A percentile compares a stretch with the other conserved stretches of the same genome.
Conservation (phyloP, 2,113 vertebrate species). For the Pterocles gutturalis region DNA sequence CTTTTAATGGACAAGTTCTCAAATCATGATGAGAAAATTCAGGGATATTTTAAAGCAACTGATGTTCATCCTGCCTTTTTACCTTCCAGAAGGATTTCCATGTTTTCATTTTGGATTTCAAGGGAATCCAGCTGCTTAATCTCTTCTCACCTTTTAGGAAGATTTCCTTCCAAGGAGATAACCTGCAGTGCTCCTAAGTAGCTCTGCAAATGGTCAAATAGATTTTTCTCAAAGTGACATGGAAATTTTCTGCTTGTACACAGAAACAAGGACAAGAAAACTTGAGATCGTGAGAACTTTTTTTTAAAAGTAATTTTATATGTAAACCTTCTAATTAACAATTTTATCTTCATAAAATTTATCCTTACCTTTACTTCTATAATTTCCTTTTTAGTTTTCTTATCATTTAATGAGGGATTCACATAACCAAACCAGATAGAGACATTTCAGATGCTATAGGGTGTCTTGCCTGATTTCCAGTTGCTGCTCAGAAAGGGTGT, state of each 20-base stretch:
- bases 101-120: slow-evolving; percentile 80
- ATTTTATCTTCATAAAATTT: background rate
- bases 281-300: background rate
- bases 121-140: slow-evolving; percentile 70
- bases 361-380: background rate
- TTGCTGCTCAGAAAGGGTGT: background rate
- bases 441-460: background rate
- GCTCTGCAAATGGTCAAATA: slow-evolving; percentile 61
- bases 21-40: background rate
- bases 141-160: slow-evolving; percentile 75
- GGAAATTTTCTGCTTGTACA: background rate
- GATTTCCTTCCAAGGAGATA: slow-evolving; percentile 65
- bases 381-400: background rate
- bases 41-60: slow-evolving; percentile 22
- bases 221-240: slow-evolving; percentile 21
- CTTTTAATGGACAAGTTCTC: slow-evolving; percentile 33
- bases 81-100: slow-evolving; percentile 46
- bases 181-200: slow-evolving; percentile 70
- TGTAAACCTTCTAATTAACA: background rate
- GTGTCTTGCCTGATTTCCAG: background rate
- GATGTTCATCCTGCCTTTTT: slow-evolving; percentile 57
- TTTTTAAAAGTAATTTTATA: background rate
- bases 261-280: background rate
- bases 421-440: background rate
- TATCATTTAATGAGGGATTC: background rate